A percentile compares a stretch with the other conserved stretches of the same genome.
These are phyloP conservation scores for Pheosia gnoma DNA, from an alignment of 2,888 invertebrate species.

Conservation along the genomic window DNA sequence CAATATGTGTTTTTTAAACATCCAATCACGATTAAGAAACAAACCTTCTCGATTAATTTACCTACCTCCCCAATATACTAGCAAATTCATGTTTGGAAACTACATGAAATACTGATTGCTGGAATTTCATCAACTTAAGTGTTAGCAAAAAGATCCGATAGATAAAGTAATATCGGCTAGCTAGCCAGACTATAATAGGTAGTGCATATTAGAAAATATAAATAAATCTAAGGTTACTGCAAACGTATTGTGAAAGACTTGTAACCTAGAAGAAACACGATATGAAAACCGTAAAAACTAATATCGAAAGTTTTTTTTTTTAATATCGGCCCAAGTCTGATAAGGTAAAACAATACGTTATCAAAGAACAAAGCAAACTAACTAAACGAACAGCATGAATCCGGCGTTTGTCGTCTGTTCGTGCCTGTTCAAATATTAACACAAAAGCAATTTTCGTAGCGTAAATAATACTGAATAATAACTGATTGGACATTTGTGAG, in stretches of 20 bases:
- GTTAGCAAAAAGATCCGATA: neutral
- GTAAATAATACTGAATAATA: constrained; percentile 40
- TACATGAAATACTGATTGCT: neutral
- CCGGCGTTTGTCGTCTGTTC: constrained; percentile 35
- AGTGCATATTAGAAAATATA: no score
- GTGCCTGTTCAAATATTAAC: constrained; percentile 52
- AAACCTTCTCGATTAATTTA: neutral
- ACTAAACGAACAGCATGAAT: constrained; percentile 29
- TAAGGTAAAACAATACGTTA: constrained; percentile 22
- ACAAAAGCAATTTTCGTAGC: constrained; percentile 32
- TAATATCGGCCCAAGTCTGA: constrained; percentile 6
- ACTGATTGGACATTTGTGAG: constrained; percentile 47
- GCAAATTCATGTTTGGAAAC: neutral
- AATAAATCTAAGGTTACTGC: no score
- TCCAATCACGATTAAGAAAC: neutral
- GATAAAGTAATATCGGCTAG: neutral
- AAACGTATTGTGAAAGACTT: no score
- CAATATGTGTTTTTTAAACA: neutral
- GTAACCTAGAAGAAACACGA: neutral
- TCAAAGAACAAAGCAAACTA: constrained; percentile 27
- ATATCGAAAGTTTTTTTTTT: constrained; percentile 14
- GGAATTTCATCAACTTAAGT: neutral
- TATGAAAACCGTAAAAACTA: constrained; percentile 11
- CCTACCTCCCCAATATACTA: neutral
- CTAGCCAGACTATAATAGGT: neutral